Evolutionary conservation across 2,113 vertebrate genomes (phyloP), one percentile per base, ranked within the genome.

Genomic region (Brachypteracias leptosomus): DNA sequence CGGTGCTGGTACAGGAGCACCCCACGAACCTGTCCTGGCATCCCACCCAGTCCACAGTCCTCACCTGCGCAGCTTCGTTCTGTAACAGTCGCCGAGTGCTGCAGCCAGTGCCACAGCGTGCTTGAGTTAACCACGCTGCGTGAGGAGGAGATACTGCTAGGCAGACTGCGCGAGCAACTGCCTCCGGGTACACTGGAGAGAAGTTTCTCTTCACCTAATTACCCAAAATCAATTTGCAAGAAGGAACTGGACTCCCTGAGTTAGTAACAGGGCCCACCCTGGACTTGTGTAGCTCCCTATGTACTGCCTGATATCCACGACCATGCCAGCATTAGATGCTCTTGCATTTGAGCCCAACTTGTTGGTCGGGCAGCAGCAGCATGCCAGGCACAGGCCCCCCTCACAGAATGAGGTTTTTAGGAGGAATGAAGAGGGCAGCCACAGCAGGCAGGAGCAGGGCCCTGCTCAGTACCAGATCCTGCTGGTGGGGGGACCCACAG

Each of bases 211-310:
- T 62, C 28, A 24, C 10, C 33, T 71, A 59, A 72, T 63, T 33
- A 81, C 4, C 52, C 47, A 10, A 35, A 85, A 88, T n/a, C 55
- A 40, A 66, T 29, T 10, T 49, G 49, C n/a, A 54, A 36, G 62
- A 67, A 63, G 26, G 29, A 82, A n/a, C 1, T 10, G 16, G 35
- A 17, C 58, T 63, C 44, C n/a, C 63, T 35, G 22, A 11, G 25
- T 6, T 22, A 11, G 25, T 7, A 29, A 26, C 31, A 12, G 0
- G 0, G 10, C 66, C 71, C 66, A 54, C 14, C 16, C 29, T 2
- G 12, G 29, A 21, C 12, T 42, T 17, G 11, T 0, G 2, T 1
- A 12, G 57, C 3, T 52, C 54, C 0, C 0, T 2, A 2, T 2
- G 4, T 6, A 6, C 22, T 1, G 13, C 26, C 26, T 0, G 2